phyloP scores from a whole-genome alignment of 2,888 invertebrate species.

The Luperina testacea region DNA sequence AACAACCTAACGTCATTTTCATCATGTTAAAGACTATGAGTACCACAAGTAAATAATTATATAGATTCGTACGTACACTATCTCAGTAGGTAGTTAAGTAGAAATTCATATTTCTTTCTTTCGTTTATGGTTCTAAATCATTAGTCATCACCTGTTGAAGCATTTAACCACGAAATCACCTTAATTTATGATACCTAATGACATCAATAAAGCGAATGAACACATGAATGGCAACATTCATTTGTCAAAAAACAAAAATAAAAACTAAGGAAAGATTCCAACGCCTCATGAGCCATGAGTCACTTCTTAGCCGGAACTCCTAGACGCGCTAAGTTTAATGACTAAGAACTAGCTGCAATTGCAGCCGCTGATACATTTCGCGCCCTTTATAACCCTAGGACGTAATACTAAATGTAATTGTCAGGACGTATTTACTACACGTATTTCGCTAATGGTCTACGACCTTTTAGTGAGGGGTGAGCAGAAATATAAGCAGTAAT shows the following conservation, averaged over 20 bases:
- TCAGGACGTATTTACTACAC: conserved; percentile 19
- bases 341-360: conserved; percentile 5
- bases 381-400: conserved; percentile 26
- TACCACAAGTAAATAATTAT: neutral
- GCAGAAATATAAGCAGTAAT: conserved; percentile 5
- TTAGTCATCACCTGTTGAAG: conserved; percentile 12
- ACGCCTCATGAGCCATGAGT: conserved; percentile 29
- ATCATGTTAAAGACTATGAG: neutral
- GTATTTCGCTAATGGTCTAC: conserved; percentile 16
- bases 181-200: conserved; percentile 25
- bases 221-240: conserved; percentile 17
- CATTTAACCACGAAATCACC: conserved; percentile 3
- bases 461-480: conserved; percentile 21
- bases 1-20: neutral
- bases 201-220: conserved; percentile 30
- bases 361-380: conserved; percentile 33
- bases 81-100: neutral
- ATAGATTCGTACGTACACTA: neutral
- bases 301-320: conserved; percentile 47
- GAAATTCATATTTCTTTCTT: neutral
- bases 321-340: conserved; percentile 15
- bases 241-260: conserved; percentile 29
- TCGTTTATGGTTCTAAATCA: neutral
- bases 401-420: conserved; percentile 29
- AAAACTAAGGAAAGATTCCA: conserved; percentile 24